phyloP scores from a whole-genome alignment of 2,888 invertebrate genomes.

The Plebejus melissa region DNA sequence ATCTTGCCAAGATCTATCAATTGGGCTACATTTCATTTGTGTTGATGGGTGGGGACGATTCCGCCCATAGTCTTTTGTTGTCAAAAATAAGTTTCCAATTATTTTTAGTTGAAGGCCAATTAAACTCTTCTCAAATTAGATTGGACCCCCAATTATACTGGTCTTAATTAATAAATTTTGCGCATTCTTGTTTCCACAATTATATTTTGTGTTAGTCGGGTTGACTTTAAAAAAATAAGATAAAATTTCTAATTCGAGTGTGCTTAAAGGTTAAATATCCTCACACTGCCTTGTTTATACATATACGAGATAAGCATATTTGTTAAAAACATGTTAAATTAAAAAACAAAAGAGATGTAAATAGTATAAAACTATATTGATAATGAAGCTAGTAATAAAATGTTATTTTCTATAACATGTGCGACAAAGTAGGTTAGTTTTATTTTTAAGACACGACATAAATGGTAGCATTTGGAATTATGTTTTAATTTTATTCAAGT shows the following conservation, averaged over 20 bases:
- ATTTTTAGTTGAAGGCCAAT: background rate
- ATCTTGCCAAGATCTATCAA: too few relatives aligned
- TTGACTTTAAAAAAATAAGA: background rate
- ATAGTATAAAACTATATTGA: too few relatives aligned
- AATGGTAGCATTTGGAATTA: background rate
- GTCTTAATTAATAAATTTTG: background rate
- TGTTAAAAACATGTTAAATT: too few relatives aligned
- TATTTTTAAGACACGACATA: background rate
- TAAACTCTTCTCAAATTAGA: conserved; percentile 7
- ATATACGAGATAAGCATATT: too few relatives aligned
- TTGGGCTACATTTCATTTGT: too few relatives aligned
- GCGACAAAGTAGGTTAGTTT: background rate
- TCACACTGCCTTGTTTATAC: too few relatives aligned
- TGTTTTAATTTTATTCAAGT: background rate
- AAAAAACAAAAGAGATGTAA: too few relatives aligned
- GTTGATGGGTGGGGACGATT: too few relatives aligned
- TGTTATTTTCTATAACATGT: too few relatives aligned
- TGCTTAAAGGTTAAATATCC: too few relatives aligned
- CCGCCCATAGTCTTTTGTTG: too few relatives aligned
- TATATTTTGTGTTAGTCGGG: background rate
- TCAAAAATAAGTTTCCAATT: background rate
- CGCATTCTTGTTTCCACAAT: background rate
- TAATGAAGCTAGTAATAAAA: too few relatives aligned
- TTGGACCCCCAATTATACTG: background rate
- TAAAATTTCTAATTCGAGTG: background rate